phyloP scores from a whole-genome alignment of 2,113 vertebrate species.

The Excalfactoria chinensis region DNA sequence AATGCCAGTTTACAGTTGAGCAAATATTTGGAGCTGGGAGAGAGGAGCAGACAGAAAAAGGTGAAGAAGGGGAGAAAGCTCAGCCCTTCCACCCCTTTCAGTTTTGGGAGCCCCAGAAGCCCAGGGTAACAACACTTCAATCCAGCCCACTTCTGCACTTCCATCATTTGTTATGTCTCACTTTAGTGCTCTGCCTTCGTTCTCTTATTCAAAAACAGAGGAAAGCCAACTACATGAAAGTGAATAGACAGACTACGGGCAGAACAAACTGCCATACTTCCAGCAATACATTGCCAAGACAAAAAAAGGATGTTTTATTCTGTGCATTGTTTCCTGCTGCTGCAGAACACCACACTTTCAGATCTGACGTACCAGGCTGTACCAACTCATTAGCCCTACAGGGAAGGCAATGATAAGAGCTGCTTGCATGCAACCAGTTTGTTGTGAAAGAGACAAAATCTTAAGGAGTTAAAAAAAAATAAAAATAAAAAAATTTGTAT shows the following conservation, averaged over 20 bases:
- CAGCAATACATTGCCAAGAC: not conserved
- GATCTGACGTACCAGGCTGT: rapidly evolving
- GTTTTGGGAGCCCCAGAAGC: not conserved
- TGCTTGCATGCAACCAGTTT: not conserved
- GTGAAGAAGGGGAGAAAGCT: not conserved
- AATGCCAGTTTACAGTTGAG: not conserved
- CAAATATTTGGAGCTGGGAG: not conserved
- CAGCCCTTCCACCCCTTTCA: not conserved
- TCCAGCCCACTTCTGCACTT: not conserved
- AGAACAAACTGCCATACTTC: not conserved
- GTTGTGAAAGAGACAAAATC: not conserved
- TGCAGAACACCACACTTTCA: rapidly evolving
- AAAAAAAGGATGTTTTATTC: not conserved
- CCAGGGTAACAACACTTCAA: rapidly evolving
- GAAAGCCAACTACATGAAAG: not conserved
- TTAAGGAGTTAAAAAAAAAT: not conserved
- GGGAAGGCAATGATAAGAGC: not conserved
- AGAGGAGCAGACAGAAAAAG: not conserved
- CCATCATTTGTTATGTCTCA: not conserved
- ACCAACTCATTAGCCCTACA: not conserved
- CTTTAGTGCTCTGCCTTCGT: not conserved
- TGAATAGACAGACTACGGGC: not conserved
- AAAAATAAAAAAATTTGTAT: too few species aligned
- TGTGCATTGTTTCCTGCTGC: not conserved
- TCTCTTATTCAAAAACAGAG: not conserved